Base-by-base conservation (phyloP, 2,888 invertebrate genomes). In the Plagodis pulveraria region DNA sequence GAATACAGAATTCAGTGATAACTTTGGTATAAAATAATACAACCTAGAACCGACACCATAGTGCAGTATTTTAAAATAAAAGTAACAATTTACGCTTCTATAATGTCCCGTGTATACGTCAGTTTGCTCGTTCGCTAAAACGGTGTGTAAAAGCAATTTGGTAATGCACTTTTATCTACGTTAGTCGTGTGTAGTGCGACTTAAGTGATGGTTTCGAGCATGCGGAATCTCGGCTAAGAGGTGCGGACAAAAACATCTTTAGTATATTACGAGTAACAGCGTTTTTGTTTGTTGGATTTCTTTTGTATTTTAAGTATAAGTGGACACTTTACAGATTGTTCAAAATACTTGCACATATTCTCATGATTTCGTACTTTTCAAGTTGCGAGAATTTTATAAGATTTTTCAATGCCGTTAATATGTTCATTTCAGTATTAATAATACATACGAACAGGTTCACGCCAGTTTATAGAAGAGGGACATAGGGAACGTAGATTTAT, bases 141-240 rank as follows among this genome's bases (percentile, higher is more conserved):
- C 74, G 74, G 76, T 71, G 76, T 80, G 83, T 78, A 74, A 78
- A 80, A 83, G 84, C 84, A 86, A 87, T 87, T 86, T 81, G 71
- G 81, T 87, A 89, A 88, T 88, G 85, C 84, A 85, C 78, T 87
- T 86, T 84, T 82, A 80, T 81, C 74, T 77, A 67, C 65, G 65
- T 67, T 66, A 63, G 65, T 65, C 50, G 62, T 62, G 46, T 66
- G 66, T 62, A 63, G 63, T 59, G 41, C 34, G 54, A 38, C 63
- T 65, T 63, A 66, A 70, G 66, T 69, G 67, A 68, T 68, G 68
- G 66, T 68, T 69, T 66, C 61, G 62, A 67, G 56, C 50, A 59
- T 64, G 58, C 60, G 58, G 53, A 70, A 70, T 70, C 70, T 69
- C 65, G 50, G 69, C 69, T 67, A 63, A 70, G 61, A 70, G 63